phyloP scores from a whole-genome alignment of 2,113 vertebrate genomes.

The Eupsittula cactorum region DNA sequence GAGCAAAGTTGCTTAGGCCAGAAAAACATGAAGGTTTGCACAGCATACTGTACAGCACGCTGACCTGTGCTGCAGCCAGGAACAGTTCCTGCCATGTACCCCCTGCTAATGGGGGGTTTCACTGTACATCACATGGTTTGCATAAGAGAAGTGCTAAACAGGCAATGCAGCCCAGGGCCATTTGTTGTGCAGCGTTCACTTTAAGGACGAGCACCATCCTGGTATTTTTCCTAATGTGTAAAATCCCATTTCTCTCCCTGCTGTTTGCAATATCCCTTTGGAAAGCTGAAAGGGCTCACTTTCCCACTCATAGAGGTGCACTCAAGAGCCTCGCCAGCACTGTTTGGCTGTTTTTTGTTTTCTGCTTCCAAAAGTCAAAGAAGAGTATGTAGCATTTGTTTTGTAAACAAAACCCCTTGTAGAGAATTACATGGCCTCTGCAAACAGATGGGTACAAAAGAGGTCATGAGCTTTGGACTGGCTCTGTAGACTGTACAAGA shows the following conservation, averaged over 20 bases:
- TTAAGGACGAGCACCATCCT: conserved; percentile 6
- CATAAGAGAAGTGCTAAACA: not conserved
- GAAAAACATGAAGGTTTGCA: not conserved
- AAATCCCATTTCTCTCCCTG: conserved; percentile 44
- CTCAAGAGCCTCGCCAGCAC: not conserved
- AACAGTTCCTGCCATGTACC: accelerated
- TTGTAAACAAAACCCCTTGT: conserved; percentile 24
- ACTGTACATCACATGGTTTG: accelerated
- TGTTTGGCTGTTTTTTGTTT: not conserved
- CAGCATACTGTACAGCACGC: accelerated
- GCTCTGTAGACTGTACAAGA: not conserved
- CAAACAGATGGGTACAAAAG: not conserved
- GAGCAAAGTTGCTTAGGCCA: not conserved
- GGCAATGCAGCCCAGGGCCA: not conserved
- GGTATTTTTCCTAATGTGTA: conserved; percentile 33
- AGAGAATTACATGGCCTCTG: not conserved
- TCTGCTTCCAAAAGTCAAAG: not conserved
- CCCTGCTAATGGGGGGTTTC: not conserved
- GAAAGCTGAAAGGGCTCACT: conserved; percentile 51
- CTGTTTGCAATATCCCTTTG: conserved; percentile 32
- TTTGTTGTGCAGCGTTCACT: not conserved
- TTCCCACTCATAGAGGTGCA: not conserved
- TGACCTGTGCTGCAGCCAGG: not conserved
- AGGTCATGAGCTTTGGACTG: not conserved
- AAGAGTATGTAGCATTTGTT: conserved; percentile 12